These are phyloP conservation scores for Benitochromis conjunctus DNA, from an alignment of 2,113 vertebrate species.

Conservation along the genomic window DNA sequence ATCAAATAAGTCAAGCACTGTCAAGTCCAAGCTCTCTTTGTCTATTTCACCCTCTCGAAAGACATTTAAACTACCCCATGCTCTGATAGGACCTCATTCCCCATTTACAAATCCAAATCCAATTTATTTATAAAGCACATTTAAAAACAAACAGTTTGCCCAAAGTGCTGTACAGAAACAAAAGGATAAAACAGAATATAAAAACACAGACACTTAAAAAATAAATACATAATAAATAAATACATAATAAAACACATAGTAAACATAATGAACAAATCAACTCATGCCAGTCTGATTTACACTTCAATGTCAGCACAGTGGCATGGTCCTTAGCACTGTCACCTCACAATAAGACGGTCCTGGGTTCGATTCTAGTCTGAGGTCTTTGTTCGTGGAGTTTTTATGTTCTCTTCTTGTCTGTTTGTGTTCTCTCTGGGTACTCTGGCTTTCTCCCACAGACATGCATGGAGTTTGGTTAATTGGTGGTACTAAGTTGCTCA, in stretches of 20 bases:
- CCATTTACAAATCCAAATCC: too few species aligned
- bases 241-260: too few species aligned
- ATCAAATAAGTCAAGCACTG: not conserved
- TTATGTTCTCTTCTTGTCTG: not conserved
- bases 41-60: not conserved
- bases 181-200: too few species aligned
- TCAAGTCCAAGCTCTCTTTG: not conserved
- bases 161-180: too few species aligned
- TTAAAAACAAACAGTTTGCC: too few species aligned
- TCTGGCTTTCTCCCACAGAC: not conserved
- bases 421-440: not conserved
- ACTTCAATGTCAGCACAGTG: rapidly evolving
- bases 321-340: not conserved
- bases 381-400: not conserved
- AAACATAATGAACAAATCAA: too few species aligned
- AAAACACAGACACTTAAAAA: too few species aligned
- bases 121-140: too few species aligned
- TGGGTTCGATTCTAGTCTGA: not conserved
- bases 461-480: not conserved
- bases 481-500: not conserved
- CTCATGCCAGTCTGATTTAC: too few species aligned
- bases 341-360: not conserved
- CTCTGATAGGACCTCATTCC: not conserved
- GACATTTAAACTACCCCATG: not conserved
- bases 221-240: too few species aligned